phyloP scores from a whole-genome alignment of 2,888 invertebrate species.

The Hemithea aestivaria region DNA sequence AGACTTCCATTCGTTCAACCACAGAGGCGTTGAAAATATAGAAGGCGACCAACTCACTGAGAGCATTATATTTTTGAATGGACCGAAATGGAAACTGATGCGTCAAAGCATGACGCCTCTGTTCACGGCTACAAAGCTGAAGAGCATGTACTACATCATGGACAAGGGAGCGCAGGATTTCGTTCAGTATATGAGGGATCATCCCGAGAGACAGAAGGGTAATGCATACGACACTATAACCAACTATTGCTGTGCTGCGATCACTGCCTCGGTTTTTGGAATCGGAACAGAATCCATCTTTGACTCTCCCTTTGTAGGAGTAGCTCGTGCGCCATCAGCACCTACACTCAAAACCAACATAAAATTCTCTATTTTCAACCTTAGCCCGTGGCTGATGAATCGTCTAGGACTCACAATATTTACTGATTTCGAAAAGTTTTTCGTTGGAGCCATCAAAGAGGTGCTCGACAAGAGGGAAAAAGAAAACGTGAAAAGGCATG shows the following conservation, averaged over 20 bases:
- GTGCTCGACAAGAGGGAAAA: constrained; percentile 39
- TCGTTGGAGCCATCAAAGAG: constrained; percentile 46
- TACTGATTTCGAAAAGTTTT: constrained; percentile 44
- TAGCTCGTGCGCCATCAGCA: constrained; percentile 28
- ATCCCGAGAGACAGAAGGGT: constrained; percentile 24
- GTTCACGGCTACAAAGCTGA: constrained; percentile 51
- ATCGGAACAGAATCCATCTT: constrained; percentile 47
- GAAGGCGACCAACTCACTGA: constrained; percentile 40
- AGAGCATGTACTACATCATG: constrained; percentile 56
- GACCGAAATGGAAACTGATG: constrained; percentile 50
- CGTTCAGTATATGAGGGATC: constrained; percentile 33
- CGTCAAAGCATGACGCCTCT: constrained; percentile 53
- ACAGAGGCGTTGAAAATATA: constrained; percentile 35
- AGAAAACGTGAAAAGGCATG: constrained; percentile 41
- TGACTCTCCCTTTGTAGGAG: constrained; percentile 45
- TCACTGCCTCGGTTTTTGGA: constrained; percentile 54
- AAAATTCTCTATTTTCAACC: constrained; percentile 27
- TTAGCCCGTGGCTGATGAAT: constrained; percentile 27
- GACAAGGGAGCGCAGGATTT: constrained; percentile 47
- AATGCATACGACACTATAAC: constrained; percentile 31
- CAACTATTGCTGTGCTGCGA: constrained; percentile 40
- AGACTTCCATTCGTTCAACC: constrained; percentile 41
- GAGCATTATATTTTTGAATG: constrained; percentile 41
- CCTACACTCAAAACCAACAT: constrained; percentile 23
- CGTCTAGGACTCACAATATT: constrained; percentile 38